Conservation (phyloP, 2,113 vertebrate genomes). For the Melanerpes formicivorus region DNA sequence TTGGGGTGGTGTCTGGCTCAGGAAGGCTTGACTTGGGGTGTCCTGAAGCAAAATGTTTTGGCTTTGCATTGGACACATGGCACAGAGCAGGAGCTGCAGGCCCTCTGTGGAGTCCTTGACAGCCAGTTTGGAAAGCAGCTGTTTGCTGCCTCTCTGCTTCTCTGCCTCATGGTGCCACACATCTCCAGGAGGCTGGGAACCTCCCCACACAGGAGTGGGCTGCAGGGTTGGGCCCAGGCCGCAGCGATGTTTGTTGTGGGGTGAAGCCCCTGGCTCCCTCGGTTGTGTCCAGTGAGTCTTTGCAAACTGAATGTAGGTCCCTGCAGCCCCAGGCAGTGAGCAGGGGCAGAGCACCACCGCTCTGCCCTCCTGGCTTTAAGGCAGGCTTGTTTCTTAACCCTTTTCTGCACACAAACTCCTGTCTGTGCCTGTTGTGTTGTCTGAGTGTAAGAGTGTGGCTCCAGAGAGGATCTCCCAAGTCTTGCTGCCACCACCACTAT, state of each 20-base stretch:
- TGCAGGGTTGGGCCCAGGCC: not conserved
- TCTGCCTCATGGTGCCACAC: not conserved
- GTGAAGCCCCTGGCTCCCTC: not conserved
- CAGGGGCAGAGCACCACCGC: not conserved
- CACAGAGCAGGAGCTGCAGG: rapidly evolving
- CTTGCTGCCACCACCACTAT: not conserved
- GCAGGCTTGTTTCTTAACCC: not conserved
- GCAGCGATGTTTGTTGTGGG: not conserved
- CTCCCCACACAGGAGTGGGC: not conserved
- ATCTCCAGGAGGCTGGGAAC: rapidly evolving
- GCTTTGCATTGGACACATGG: rapidly evolving
- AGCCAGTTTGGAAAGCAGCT: rapidly evolving
- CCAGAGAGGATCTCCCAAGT: not conserved
- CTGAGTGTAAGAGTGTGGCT: not conserved
- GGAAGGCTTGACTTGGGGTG: not conserved
- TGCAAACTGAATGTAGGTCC: not conserved
- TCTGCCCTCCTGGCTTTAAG: not conserved
- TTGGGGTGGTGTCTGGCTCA: not conserved
- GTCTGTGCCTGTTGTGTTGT: not conserved
- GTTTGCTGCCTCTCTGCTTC: not conserved
- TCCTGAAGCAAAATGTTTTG: not conserved
- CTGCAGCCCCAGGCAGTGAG: not conserved
- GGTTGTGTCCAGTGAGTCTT: not conserved
- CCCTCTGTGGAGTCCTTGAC: not conserved
- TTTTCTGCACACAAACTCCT: not conserved